A percentile compares a stretch with the other conserved stretches of the same genome.
phyloP scores from a whole-genome alignment of 2,888 invertebrate species.

The Bellardia bayeri region DNA sequence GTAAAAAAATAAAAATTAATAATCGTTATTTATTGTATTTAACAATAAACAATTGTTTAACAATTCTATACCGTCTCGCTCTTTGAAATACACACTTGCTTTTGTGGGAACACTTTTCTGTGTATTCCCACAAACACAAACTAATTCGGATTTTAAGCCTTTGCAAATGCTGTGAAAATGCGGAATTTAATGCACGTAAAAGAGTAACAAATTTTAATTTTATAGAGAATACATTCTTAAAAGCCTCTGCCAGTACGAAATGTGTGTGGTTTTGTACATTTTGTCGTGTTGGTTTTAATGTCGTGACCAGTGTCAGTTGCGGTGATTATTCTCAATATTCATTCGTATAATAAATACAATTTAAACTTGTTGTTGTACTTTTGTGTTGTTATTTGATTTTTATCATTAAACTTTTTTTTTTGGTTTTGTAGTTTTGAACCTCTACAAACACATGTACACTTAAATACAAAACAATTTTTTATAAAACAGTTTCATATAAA shows the following conservation, averaged over 20 bases:
- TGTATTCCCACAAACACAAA: too few species aligned
- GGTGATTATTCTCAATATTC: slow-evolving; percentile 27
- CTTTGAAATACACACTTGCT: too few species aligned
- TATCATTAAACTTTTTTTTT: slow-evolving; percentile 7
- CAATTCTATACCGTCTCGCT: background rate
- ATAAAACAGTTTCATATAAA: too few species aligned
- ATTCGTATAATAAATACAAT: slow-evolving; percentile 29
- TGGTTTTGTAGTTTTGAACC: background rate
- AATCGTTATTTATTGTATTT: background rate
- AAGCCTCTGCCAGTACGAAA: background rate
- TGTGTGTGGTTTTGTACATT: background rate
- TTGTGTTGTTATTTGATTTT: slow-evolving; percentile 22
- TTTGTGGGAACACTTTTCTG: too few species aligned
- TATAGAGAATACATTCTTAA: background rate
- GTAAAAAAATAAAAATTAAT: background rate
- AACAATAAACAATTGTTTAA: background rate
- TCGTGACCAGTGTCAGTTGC: slow-evolving; percentile 46
- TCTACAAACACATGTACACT: background rate
- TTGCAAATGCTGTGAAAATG: too few species aligned
- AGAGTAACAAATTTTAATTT: background rate
- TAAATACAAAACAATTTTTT: slow-evolving; percentile 1
- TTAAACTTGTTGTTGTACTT: background rate
- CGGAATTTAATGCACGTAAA: too few species aligned
- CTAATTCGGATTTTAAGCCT: too few species aligned
- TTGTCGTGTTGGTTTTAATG: slow-evolving; percentile 16